phyloP scores from a whole-genome alignment of 2,113 vertebrate genomes.

The Rhineura floridana region DNA sequence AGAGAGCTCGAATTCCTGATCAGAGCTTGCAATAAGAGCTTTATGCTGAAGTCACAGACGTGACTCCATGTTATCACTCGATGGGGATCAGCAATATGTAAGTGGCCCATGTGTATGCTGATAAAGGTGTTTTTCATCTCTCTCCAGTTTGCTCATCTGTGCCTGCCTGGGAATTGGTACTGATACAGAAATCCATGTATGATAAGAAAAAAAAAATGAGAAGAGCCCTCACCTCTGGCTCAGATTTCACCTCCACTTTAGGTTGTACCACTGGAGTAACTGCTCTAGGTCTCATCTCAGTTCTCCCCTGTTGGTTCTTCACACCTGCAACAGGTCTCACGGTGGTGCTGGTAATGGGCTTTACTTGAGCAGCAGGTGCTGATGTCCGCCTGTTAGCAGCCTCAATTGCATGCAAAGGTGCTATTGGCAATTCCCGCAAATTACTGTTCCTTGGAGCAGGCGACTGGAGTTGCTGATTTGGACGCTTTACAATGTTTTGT shows the following conservation, averaged over 20 bases:
- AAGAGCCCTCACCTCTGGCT: conserved; percentile 77
- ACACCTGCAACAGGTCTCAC: conserved; percentile 39
- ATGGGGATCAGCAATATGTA: background rate
- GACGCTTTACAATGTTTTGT: conserved; percentile 75
- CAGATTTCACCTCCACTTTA: conserved; percentile 68
- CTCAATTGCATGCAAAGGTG: conserved; percentile 79
- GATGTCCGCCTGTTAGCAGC: conserved; percentile 71
- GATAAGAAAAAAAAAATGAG: background rate
- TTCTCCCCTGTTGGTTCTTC: conserved; percentile 71
- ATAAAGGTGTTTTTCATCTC: background rate
- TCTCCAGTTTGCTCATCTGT: background rate
- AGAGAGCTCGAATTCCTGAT: background rate
- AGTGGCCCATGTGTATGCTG: background rate
- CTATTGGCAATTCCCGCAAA: conserved; percentile 90
- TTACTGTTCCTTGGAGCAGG: conserved; percentile 89
- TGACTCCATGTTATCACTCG: background rate
- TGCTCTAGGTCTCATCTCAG: conserved; percentile 70
- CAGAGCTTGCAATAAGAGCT: background rate
- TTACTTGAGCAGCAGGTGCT: conserved; percentile 79
- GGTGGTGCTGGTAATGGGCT: conserved; percentile 72
- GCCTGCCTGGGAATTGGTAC: background rate
- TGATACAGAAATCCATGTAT: background rate
- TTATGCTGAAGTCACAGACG: background rate
- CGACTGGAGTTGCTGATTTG: conserved; percentile 84
- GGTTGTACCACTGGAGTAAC: conserved; percentile 64